Base-by-base conservation (phyloP, 2,113 vertebrate species). In the Oryzias javanicus region DNA sequence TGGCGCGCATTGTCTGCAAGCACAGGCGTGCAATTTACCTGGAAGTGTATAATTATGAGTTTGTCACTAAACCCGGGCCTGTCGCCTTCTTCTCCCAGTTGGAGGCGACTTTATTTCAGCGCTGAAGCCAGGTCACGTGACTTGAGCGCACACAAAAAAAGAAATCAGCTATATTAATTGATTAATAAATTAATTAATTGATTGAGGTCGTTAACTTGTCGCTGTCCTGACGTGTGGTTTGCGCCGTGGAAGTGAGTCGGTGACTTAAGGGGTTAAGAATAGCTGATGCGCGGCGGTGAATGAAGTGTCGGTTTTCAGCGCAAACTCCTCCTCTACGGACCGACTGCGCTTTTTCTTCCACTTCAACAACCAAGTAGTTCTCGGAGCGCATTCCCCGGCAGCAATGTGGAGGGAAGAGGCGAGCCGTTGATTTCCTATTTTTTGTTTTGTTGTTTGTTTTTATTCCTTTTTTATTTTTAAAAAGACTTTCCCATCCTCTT, bases 271-370 rank as follows among this genome's bases (percentile, higher is more conserved):
- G 70, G 77, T 84, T 81, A 77, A 78, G 78, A 77, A 76, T 76
- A 72, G 83, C 73, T 74, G 55, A 77, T 78, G 73, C 68, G 73
- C 70, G 71, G 44, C 62, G 78, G 8, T 89, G 86, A 88, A 88
- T 86, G 74, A 83, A 90, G 91, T 89, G 89, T 91, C 89, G 87
- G 81, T 86, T 92, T 92, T 89, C 91, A 91, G 79, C 48, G 40
- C 64, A 62, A 86, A 90, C 91, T 89, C 91, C 90, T 87, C 90
- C 91, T 89, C 90, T 85, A 74, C 74, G 83, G 81, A 83, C 84
- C 57, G 56, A 70, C 85, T 85, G 87, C 78, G 80, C 80, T 80
- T 81, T 85, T 84, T 83, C 84, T 86, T 89, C 86, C 87, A 87
- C 83, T 89, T 85, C 49, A 89, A 81, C 86, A 71, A 79, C 81